phyloP scores from a whole-genome alignment of 2,797 vertebrate genomes.

The Nyctalus aviator region DNA sequence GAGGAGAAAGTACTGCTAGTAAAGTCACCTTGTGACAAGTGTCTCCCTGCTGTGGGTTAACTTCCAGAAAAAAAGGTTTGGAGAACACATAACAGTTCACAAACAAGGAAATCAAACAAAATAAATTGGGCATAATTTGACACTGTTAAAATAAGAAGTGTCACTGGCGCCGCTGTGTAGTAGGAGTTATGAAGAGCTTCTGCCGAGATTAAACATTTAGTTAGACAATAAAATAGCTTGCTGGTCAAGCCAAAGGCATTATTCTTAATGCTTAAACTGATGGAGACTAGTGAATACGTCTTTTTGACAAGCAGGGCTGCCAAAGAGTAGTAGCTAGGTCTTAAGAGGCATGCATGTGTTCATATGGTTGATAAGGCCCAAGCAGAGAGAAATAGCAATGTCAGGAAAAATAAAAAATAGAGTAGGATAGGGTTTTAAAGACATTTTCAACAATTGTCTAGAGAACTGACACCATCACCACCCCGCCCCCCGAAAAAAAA shows the following conservation, averaged over 20 bases:
- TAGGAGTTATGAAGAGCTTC: slow-evolving; percentile 83
- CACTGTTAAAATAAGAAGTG: slow-evolving; percentile 85
- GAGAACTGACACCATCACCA: too few species aligned
- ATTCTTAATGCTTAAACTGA: slow-evolving; percentile 76
- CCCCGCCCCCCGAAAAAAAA: slow-evolving; percentile 6
- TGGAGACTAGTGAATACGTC: slow-evolving; percentile 69
- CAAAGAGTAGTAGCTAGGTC: slow-evolving; percentile 65
- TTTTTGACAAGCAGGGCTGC: slow-evolving; percentile 74
- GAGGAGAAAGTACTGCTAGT: slow-evolving; percentile 86
- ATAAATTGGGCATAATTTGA: slow-evolving; percentile 87
- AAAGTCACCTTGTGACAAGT: slow-evolving; percentile 88
- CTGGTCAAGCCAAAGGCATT: slow-evolving; percentile 80
- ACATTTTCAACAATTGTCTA: slow-evolving; percentile 12
- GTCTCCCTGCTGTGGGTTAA: slow-evolving; percentile 87
- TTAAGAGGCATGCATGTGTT: slow-evolving; percentile 25
- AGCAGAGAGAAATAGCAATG: slow-evolving; percentile 35
- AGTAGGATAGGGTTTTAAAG: neutral
- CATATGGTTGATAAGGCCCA: slow-evolving; percentile 20
- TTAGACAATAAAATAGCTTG: slow-evolving; percentile 81
- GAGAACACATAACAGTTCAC: slow-evolving; percentile 77
- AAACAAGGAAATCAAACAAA: slow-evolving; percentile 87
- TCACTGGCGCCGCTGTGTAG: slow-evolving; percentile 70
- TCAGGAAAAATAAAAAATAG: neutral
- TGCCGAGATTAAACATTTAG: slow-evolving; percentile 83
- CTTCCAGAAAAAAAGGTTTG: slow-evolving; percentile 82